phyloP scores from a whole-genome alignment of 2,888 invertebrate genomes.

The Trissoscelio sp. region DNA sequence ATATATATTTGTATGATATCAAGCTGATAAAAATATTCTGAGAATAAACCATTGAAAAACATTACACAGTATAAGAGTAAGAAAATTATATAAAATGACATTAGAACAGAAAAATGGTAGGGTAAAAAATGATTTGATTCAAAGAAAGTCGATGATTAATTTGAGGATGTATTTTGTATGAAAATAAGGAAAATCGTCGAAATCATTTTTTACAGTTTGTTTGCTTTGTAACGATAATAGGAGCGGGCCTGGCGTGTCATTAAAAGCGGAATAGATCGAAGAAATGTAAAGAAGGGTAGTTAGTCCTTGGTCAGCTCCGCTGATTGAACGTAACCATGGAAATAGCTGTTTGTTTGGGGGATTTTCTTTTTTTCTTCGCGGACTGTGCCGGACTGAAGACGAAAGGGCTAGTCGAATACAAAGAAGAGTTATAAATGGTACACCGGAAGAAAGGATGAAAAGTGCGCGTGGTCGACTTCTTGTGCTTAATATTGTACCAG shows the following conservation, averaged over 20 bases:
- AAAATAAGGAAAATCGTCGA: conserved; percentile 19
- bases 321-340: conserved; percentile 70
- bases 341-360: conserved; percentile 68
- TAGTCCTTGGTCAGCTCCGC: conserved; percentile 68
- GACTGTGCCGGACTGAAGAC: conserved; percentile 57
- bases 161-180: background rate
- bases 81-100: no score
- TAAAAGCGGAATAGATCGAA: conserved; percentile 64
- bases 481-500: conserved; percentile 49
- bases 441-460: conserved; percentile 67
- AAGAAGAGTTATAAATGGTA: conserved; percentile 70
- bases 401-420: conserved; percentile 69
- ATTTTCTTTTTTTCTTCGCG: conserved; percentile 42
- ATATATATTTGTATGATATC: no score
- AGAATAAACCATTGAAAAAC: no score
- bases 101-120: no score
- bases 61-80: no score
- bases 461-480: conserved; percentile 55
- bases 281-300: conserved; percentile 69
- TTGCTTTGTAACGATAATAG: conserved; percentile 56
- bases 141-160: no score
- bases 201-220: conserved; percentile 44
- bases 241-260: conserved; percentile 49
- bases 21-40: no score
- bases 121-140: no score